phyloP scores from a whole-genome alignment of 2,888 invertebrate genomes.

The Drosophila borborema region DNA sequence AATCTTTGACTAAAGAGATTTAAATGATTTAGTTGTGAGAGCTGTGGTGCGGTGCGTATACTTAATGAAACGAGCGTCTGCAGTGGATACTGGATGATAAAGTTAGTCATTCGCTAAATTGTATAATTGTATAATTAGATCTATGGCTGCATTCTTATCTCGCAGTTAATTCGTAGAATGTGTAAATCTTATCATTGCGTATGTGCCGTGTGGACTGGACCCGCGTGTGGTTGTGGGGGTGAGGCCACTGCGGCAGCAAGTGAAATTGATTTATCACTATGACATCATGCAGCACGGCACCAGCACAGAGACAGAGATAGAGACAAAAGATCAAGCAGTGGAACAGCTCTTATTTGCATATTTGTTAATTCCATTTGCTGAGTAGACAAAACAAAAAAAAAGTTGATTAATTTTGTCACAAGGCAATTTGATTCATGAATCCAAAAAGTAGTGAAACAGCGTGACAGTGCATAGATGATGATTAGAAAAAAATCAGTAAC shows the following conservation, averaged over 20 bases:
- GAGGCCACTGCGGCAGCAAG: conserved; percentile 38
- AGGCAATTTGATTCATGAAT: conserved; percentile 33
- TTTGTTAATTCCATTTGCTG: conserved; percentile 15
- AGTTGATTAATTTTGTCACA: conserved; percentile 12
- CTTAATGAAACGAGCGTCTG: conserved; percentile 1
- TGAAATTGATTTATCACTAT: conserved; percentile 61
- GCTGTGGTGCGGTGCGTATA: conserved; percentile 1
- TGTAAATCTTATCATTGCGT: conserved; percentile 44
- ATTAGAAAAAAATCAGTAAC: conserved; percentile 1
- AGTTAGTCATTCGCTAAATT: conserved; percentile 66
- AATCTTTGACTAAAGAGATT: conserved; percentile 28
- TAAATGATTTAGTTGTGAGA: conserved; percentile 10
- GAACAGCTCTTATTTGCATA: conserved; percentile 22
- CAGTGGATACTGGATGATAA: not conserved
- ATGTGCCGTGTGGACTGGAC: not conserved
- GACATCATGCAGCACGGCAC: conserved; percentile 62
- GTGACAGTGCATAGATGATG: conserved; percentile 50
- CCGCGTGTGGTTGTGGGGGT: not conserved
- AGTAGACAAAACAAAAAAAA: not conserved
- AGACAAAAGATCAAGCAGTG: not conserved
- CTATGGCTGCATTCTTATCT: conserved; percentile 64
- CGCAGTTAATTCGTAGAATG: conserved; percentile 32
- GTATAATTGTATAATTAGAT: conserved; percentile 33
- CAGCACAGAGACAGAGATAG: not conserved
- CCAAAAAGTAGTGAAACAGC: conserved; percentile 23